Base-by-base conservation (phyloP, 2,888 invertebrate species). In the Anthophora plumipes region DNA sequence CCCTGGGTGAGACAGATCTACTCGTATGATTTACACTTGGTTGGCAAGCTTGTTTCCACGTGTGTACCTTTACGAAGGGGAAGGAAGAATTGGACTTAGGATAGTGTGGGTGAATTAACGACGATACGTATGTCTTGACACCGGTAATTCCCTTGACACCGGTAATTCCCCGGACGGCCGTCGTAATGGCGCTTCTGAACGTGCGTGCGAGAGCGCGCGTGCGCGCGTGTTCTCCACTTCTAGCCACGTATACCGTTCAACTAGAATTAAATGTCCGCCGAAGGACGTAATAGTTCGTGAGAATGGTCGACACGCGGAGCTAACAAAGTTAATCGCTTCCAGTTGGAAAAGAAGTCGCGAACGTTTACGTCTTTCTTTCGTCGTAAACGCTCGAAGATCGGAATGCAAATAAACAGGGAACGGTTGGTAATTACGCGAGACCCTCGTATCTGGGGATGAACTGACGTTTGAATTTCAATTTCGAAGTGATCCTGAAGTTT, bases 91-190 rank as follows among this genome's bases (percentile, higher is more conserved):
- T 46, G 59, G 39, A 39, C 41, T 41, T 1, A 22, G 14, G 11
- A 1, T 22, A n/a, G 70, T 37, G 25, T 64, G 31, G 59, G 43
- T 59, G 52, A 78, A 78, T 78, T 74, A 78, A 78, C 59, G 74
- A 59, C 52, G 61, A 68, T 57, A 67, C 77, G 55, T 68, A 63
- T 60, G 54, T 72, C 71, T 72, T 41, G 69, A 72, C 54, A 48
- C 54, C 31, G 54, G 71, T 72, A 66, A 77, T 77, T 77, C 61
- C 67, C 67, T 7, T n/a, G 67, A 72, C 48, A 54, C 54, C 64
- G 39, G 39, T 60, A 73, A 60, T 66, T 60, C 70, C 60, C 60
- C 14, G 39, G 48, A 61, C 74, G 8, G 50, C 69, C 41, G 59
- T 17, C 64, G 61, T 74, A 52, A 72, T 39, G 54, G 25, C 37